phyloP scores from a whole-genome alignment of 1,140 invertebrate species.

The Dendrolimus kikuchii region DNA sequence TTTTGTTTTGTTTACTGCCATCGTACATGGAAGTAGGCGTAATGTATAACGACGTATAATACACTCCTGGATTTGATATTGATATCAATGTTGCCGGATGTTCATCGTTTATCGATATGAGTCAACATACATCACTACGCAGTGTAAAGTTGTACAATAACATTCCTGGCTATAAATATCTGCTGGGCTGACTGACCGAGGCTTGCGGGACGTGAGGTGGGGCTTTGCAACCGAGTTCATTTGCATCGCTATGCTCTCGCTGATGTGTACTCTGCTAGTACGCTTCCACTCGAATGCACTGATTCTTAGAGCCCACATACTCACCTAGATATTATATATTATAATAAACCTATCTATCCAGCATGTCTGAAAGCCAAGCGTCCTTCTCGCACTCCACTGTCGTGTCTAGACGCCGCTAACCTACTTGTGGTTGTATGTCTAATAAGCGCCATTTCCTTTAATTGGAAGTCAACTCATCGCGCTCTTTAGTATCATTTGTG shows the following conservation, averaged over 20 bases:
- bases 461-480: too few relatives aligned
- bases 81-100: background rate
- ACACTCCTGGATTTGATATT: too few relatives aligned
- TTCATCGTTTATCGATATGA: constrained; percentile 14
- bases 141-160: constrained; percentile 42
- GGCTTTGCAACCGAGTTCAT: constrained; percentile 45
- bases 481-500: too few relatives aligned
- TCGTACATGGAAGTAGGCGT: too few relatives aligned
- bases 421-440: too few relatives aligned
- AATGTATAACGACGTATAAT: too few relatives aligned
- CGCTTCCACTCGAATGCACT: constrained; percentile 5
- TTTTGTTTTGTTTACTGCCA: too few relatives aligned
- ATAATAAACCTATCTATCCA: too few relatives aligned
- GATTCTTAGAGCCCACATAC: constrained; percentile 1
- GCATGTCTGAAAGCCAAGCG: too few relatives aligned
- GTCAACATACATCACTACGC: constrained; percentile 16
- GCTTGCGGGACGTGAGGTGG: constrained; percentile 16
- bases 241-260: constrained; percentile 46
- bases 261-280: constrained; percentile 15
- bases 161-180: constrained; percentile 58
- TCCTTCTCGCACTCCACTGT: too few relatives aligned
- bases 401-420: too few relatives aligned
- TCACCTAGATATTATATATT: background rate
- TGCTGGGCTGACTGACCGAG: constrained; percentile 34
- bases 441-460: too few relatives aligned